A percentile compares a stretch with the other conserved stretches of the same genome.
These are phyloP conservation scores for Lasioglossum malachurum DNA, from an alignment of 2,888 invertebrate species.

Conservation along the genomic window DNA sequence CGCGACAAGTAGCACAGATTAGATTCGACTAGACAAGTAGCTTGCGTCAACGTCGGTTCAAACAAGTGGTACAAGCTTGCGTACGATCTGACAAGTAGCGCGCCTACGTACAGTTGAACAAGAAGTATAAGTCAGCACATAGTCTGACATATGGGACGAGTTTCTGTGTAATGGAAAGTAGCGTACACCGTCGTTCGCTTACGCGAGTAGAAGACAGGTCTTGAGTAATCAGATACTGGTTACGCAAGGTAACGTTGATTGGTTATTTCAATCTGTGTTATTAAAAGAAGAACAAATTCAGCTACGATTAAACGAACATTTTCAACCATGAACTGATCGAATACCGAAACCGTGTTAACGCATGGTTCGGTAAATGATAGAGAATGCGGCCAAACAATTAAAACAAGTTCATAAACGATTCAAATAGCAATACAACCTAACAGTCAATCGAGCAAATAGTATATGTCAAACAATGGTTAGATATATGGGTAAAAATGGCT, in stretches of 20 bases:
- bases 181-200: background rate
- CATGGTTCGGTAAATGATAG: background rate
- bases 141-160: background rate
- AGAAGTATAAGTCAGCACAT: background rate
- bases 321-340: background rate
- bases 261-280: too few relatives aligned
- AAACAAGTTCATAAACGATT: background rate
- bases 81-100: background rate
- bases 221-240: too few relatives aligned
- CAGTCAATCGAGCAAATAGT: background rate
- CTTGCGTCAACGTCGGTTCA: background rate
- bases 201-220: background rate
- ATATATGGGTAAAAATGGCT: background rate
- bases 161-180: background rate
- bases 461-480: background rate
- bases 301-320: background rate
- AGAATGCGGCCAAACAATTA: background rate
- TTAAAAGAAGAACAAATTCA: background rate
- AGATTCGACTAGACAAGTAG: background rate
- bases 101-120: background rate
- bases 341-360: background rate
- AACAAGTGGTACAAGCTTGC: background rate
- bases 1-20: constrained; percentile 5
- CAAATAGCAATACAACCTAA: too few relatives aligned
- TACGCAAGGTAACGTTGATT: too few relatives aligned